Conservation (phyloP, 30 jellyfish, hydroid and myxozoan species). For the Aurelia sp. region DNA sequence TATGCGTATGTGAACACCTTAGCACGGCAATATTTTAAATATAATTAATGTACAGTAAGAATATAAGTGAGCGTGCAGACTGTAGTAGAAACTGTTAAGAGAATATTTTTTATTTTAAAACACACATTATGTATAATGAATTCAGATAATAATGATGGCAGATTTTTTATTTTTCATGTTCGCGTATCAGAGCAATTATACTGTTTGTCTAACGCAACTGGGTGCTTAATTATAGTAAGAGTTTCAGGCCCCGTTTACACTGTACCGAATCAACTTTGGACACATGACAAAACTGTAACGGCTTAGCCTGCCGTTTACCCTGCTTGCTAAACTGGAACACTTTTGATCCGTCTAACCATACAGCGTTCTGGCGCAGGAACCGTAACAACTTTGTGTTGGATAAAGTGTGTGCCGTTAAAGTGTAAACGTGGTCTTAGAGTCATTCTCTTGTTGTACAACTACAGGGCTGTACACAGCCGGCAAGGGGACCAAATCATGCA, state of each 20-base stretch:
- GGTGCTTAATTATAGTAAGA: slow-evolving; percentile 17
- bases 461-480: too few relatives aligned
- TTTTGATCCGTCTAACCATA: too few relatives aligned
- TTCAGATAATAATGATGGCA: slow-evolving; percentile 69
- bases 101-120: slow-evolving; percentile 55
- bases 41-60: slow-evolving; percentile 60
- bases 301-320: too few relatives aligned
- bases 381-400: too few relatives aligned
- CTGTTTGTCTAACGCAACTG: slow-evolving; percentile 47
- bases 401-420: too few relatives aligned
- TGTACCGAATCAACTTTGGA: too few relatives aligned
- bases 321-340: too few relatives aligned
- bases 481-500: too few relatives aligned
- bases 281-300: too few relatives aligned
- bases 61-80: slow-evolving; percentile 66
- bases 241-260: neutral
- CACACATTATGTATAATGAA: slow-evolving; percentile 79
- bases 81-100: slow-evolving; percentile 65
- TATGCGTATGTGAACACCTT: slow-evolving; percentile 27
- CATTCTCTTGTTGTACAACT: too few relatives aligned
- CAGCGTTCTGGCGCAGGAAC: too few relatives aligned
- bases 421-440: too few relatives aligned
- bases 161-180: slow-evolving; percentile 70
- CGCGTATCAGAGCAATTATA: slow-evolving; percentile 46
- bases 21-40: slow-evolving; percentile 57